Evolutionary conservation across 2,888 invertebrate species (phyloP).

Genomic region (Parnassius glacialis): DNA sequence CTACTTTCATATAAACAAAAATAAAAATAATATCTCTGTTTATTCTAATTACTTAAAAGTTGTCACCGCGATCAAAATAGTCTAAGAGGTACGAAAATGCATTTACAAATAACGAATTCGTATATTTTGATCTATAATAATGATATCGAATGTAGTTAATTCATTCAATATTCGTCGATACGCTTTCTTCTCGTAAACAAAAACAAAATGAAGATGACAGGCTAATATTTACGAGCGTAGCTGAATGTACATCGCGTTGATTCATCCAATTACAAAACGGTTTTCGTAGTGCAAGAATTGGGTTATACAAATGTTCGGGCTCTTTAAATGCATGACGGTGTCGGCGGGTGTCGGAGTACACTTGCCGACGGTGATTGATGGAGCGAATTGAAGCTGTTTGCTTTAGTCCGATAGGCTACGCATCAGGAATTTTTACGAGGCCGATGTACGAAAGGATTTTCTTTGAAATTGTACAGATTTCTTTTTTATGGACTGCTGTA

Average conservation of each 20-base stretch:
- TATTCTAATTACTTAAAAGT: too few species aligned
- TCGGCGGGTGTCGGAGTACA: constrained; percentile 1
- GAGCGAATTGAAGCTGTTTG: constrained; percentile 17
- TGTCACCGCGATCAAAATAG: too few species aligned
- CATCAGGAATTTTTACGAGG: constrained; percentile 20
- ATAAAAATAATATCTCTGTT: too few species aligned
- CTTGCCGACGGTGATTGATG: constrained; percentile 23
- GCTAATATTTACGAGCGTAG: not conserved
- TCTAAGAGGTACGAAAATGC: too few species aligned
- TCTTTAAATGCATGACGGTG: constrained; percentile 24
- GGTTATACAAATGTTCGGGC: constrained; percentile 25
- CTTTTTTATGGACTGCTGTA: too few species aligned
- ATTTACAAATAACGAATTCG: too few species aligned
- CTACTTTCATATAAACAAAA: too few species aligned
- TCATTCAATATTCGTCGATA: not conserved
- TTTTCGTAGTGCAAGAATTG: constrained; percentile 23
- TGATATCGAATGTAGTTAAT: not conserved
- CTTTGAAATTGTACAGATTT: constrained; percentile 1
- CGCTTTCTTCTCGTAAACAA: not conserved
- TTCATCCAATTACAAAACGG: constrained; percentile 24
- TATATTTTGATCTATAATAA: too few species aligned
- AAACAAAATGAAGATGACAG: constrained; percentile 1
- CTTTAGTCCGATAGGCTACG: constrained; percentile 20
- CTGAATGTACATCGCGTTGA: constrained; percentile 19
- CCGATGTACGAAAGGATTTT: constrained; percentile 10